Evolutionary conservation across 1,140 invertebrate species (phyloP).

Genomic region (Drosophila sechellia): DNA sequence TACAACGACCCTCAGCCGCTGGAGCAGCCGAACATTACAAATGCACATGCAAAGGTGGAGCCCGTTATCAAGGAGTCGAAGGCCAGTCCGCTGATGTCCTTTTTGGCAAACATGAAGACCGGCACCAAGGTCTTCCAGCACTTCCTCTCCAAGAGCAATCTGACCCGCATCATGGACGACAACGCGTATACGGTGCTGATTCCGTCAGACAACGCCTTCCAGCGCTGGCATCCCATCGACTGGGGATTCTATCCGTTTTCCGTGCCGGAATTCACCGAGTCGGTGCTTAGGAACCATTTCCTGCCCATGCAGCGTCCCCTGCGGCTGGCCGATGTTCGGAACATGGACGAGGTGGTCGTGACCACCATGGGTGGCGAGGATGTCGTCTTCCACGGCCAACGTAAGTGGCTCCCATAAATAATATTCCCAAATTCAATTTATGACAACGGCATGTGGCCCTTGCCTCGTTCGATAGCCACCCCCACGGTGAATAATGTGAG

Average conservation of each 20-base stretch:
- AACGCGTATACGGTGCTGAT: constrained; percentile 88
- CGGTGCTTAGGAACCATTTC: constrained; percentile 87
- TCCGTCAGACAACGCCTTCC: constrained; percentile 88
- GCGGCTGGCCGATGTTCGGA: constrained; percentile 86
- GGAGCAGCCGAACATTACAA: constrained; percentile 82
- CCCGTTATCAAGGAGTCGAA: constrained; percentile 85
- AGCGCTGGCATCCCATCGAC: constrained; percentile 88
- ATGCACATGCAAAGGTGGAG: constrained; percentile 82
- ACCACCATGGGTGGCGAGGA: constrained; percentile 86
- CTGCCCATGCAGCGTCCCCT: constrained; percentile 86
- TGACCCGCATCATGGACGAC: constrained; percentile 86
- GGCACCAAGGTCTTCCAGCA: constrained; percentile 88
- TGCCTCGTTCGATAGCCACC: constrained; percentile 71
- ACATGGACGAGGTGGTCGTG: constrained; percentile 85
- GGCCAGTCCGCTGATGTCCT: constrained; percentile 86
- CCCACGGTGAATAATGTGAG: constrained; percentile 86
- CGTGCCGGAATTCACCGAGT: constrained; percentile 88
- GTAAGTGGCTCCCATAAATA: constrained; percentile 84
- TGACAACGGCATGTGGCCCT: constrained; percentile 10
- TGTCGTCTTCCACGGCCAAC: constrained; percentile 86
- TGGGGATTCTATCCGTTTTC: constrained; percentile 90
- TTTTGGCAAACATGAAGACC: constrained; percentile 87
- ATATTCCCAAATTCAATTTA: constrained; percentile 30
- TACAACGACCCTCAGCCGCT: constrained; percentile 83
- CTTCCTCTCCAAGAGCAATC: constrained; percentile 87